Conservation (phyloP, 2,113 vertebrate species). For the Otus sunia region DNA sequence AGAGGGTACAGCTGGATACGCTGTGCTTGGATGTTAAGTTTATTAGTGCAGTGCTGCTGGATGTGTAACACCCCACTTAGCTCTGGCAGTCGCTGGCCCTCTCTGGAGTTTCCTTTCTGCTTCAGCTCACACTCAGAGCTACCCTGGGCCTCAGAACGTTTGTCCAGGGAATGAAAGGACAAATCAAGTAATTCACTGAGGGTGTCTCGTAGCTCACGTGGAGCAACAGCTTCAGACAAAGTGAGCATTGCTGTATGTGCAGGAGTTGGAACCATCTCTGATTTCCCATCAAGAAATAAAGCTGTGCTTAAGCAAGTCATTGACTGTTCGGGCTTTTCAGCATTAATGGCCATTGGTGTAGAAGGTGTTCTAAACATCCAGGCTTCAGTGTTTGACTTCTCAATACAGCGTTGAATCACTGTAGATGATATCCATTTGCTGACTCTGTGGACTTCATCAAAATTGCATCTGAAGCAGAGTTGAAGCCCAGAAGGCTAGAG, state of each 20-base stretch:
- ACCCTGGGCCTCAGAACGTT: neutral
- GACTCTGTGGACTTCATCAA: neutral
- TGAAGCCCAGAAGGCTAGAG: neutral
- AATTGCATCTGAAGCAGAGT: neutral
- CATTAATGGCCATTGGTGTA: rapidly evolving
- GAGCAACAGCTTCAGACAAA: neutral
- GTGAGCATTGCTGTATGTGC: neutral
- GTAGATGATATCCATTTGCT: neutral
- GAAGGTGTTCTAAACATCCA: neutral
- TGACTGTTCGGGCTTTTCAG: neutral
- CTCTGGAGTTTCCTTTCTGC: neutral
- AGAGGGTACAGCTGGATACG: neutral
- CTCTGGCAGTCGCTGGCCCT: neutral
- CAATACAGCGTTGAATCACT: neutral
- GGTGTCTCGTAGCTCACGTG: neutral
- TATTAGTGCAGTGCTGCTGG: neutral
- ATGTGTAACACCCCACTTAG: rapidly evolving
- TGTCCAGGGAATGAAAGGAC: neutral
- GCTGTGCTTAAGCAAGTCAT: neutral
- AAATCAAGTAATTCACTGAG: neutral
- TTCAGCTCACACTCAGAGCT: neutral
- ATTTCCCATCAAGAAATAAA: neutral
- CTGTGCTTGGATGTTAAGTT: neutral
- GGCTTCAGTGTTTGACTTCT: neutral
- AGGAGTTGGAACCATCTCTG: neutral